Conservation (phyloP, 2,797 vertebrate genomes). For the Oryzias sinensis region DNA sequence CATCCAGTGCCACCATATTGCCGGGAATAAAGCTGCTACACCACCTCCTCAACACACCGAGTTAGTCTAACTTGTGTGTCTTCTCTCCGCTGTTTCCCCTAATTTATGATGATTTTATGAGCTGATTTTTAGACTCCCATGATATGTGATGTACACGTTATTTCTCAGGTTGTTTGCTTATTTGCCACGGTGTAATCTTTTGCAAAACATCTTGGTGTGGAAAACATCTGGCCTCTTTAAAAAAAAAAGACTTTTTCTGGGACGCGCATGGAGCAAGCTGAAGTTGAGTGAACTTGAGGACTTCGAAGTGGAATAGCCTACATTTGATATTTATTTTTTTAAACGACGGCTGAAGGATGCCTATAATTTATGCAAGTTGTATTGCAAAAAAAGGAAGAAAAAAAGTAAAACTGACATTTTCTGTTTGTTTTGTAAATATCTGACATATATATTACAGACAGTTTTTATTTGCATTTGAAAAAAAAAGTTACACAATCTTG, state of each 20-base stretch:
- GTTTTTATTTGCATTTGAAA: slow-evolving; percentile 94
- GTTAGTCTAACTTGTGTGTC: slow-evolving; percentile 25
- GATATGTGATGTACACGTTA: slow-evolving; percentile 92
- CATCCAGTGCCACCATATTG: slow-evolving; percentile 87
- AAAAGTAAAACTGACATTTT: slow-evolving; percentile 80
- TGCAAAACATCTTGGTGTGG: slow-evolving; percentile 79
- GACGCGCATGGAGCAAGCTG: slow-evolving; percentile 83
- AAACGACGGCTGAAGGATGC: slow-evolving; percentile 86
- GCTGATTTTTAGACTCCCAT: slow-evolving; percentile 75
- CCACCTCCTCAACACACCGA: slow-evolving; percentile 40
- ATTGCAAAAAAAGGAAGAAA: slow-evolving; percentile 83
- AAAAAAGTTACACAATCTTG: slow-evolving; percentile 90
- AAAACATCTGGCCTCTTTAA: slow-evolving; percentile 80
- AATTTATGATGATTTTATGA: slow-evolving; percentile 25
- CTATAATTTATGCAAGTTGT: slow-evolving; percentile 99
- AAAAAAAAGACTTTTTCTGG: slow-evolving; percentile 48
- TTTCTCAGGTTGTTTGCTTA: slow-evolving; percentile 97
- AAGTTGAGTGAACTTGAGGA: slow-evolving; percentile 87
- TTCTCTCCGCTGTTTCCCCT: slow-evolving; percentile 32
- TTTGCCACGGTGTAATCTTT: slow-evolving; percentile 89
- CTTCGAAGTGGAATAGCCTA: slow-evolving; percentile 91
- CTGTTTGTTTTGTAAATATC: slow-evolving; percentile 96
- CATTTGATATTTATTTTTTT: slow-evolving; percentile 99
- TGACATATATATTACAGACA: slow-evolving; percentile 86
- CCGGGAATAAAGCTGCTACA: slow-evolving; percentile 80